Conservation (phyloP, 2,113 vertebrate species). For the Orthonyx spaldingii region DNA sequence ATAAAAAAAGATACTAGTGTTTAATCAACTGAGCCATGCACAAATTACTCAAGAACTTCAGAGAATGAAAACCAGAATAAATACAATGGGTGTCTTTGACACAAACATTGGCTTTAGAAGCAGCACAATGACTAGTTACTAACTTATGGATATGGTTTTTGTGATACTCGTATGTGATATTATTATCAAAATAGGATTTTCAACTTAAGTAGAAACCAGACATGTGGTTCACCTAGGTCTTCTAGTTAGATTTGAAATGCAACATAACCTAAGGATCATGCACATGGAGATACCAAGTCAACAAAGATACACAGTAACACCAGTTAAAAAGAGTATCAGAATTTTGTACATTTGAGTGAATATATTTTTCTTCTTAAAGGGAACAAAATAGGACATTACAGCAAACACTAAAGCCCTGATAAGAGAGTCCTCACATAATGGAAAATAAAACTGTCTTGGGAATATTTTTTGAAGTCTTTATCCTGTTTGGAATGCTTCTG, state of each 20-base stretch:
- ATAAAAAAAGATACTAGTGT: neutral
- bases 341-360: neutral
- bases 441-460: neutral
- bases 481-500: neutral
- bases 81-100: neutral
- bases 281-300: neutral
- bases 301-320: neutral
- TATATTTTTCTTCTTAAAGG: neutral
- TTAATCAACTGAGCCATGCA: neutral
- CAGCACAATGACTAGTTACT: neutral
- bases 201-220: neutral
- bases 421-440: neutral
- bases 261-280: neutral
- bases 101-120: neutral
- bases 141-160: neutral
- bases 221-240: neutral
- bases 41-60: neutral
- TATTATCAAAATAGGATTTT: neutral
- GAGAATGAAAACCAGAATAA: neutral
- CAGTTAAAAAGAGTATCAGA: neutral
- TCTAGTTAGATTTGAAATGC: neutral
- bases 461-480: neutral
- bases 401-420: neutral
- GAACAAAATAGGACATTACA: neutral
- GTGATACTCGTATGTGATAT: rapidly evolving